Conservation (phyloP, 2,797 vertebrate species). For the Anisognathus igniventris region DNA sequence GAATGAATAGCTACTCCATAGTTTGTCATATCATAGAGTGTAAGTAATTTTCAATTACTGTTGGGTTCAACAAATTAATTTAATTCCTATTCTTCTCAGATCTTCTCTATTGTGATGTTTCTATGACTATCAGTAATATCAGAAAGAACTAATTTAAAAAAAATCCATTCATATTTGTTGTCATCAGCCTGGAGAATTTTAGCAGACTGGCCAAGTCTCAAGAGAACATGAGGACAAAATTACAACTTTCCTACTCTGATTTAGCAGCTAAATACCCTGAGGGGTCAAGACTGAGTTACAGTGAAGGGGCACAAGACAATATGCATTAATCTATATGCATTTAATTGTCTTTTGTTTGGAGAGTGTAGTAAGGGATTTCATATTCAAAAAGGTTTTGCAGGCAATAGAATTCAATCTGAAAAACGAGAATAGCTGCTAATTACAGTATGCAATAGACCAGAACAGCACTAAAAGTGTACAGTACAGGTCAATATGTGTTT, state of each 20-base stretch:
- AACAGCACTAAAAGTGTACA: background rate
- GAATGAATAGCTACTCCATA: background rate
- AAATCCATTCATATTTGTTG: background rate
- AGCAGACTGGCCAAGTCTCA: background rate
- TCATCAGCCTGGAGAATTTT: background rate
- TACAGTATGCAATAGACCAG: background rate
- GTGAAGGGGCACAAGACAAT: background rate
- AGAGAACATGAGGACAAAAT: background rate
- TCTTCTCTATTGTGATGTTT: background rate
- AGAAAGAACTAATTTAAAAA: background rate
- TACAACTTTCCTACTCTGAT: background rate
- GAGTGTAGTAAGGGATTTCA: background rate
- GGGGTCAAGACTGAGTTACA: background rate
- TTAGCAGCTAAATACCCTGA: background rate
- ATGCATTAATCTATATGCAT: background rate
- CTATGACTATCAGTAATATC: background rate
- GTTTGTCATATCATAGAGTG: background rate
- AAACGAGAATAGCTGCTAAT: slow-evolving; percentile 2
- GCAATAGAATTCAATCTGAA: background rate
- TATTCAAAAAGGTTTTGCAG: background rate
- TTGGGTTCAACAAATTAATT: background rate
- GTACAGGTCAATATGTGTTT: background rate
- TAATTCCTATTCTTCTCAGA: background rate
- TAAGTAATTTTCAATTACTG: background rate
- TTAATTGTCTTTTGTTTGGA: background rate